Evolutionary conservation across 2,888 invertebrate genomes (phyloP), one percentile per base, ranked within the genome.

Genomic region (Scotopteryx bipunctaria): DNA sequence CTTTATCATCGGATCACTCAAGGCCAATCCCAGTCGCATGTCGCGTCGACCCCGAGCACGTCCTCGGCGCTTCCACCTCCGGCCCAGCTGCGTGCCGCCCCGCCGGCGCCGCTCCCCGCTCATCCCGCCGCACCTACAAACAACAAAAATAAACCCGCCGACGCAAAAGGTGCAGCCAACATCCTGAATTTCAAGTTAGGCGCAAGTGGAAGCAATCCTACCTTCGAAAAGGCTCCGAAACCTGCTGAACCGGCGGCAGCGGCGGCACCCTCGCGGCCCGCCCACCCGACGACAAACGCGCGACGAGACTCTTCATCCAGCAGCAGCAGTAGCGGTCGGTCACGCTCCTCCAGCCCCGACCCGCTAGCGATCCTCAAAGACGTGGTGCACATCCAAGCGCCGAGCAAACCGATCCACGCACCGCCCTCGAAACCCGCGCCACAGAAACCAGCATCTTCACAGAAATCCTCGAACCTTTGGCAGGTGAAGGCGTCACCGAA

Each of bases 381-480:
- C 55, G 83, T 85, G 0, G 72, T 86, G 0, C 85, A 82, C 38
- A 87, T 87, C 37, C 78, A 74, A 33, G 85, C 86, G 1, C 64
- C 66, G 5, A 61, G 56, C n/a, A n/a, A n/a, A n/a, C n/a, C n/a
- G n/a, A n/a, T n/a, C n/a, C n/a, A n/a, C n/a, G n/a, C 13, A 9
- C 15, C 15, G 13, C 25, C 11, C 14, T 29, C 23, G 2, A 40
- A 17, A 9, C 33, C 40, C 8, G 11, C 29, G 1, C 13, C 29
- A 5, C 19, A 21, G 6, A 37, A 14, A 36, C 2, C 23, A n/a
- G n/a, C n/a, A n/a, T n/a, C n/a, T n/a, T n/a, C n/a, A n/a, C n/a
- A n/a, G 1, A 37, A 19, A 8, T 3, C 2, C 3, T 13, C 37
- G 5, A 9, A 21, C 5, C 16, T 0, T 19, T 35, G 17, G 33